Conservation (phyloP, 2,113 vertebrate species). For the Alexandromys fortis region DNA sequence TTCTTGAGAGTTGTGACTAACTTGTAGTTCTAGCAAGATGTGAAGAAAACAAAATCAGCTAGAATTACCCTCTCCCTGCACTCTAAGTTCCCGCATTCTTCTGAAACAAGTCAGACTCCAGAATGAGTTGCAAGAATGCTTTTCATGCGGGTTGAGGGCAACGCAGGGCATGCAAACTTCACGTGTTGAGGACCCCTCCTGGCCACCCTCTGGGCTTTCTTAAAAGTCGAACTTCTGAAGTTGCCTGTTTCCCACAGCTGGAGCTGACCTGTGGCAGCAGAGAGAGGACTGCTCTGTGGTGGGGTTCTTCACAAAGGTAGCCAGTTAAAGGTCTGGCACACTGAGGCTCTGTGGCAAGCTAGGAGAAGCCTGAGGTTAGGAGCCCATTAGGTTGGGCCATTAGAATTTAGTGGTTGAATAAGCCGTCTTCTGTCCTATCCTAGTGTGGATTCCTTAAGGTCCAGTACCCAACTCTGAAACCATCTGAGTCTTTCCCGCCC, state of each 20-base stretch:
- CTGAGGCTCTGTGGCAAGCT: not conserved
- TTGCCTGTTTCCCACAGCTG: not conserved
- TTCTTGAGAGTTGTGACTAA: slow-evolving; percentile 9
- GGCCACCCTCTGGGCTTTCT: not conserved
- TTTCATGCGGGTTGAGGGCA: not conserved
- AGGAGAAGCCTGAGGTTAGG: slow-evolving; percentile 20
- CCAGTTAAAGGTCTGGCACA: not conserved
- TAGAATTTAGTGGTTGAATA: not conserved
- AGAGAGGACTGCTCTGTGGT: not conserved
- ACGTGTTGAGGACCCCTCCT: not conserved
- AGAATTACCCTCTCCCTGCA: not conserved
- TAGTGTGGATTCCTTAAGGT: not conserved
- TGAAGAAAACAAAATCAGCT: slow-evolving; percentile 43
- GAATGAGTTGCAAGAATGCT: not conserved
- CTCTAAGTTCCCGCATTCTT: not conserved
- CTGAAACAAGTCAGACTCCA: slow-evolving; percentile 31
- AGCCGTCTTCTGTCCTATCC: not conserved
- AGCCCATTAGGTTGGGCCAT: not conserved
- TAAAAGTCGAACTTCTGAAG: not conserved
- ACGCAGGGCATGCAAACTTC: not conserved
- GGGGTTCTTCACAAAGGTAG: not conserved
- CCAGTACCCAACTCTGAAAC: not conserved
- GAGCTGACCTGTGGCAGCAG: not conserved
- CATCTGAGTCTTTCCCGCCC: not conserved
- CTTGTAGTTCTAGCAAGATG: not conserved